These are phyloP conservation scores for Rotaria socialis DNA, from an alignment of 2,888 invertebrate genomes.

Conservation along the genomic window DNA sequence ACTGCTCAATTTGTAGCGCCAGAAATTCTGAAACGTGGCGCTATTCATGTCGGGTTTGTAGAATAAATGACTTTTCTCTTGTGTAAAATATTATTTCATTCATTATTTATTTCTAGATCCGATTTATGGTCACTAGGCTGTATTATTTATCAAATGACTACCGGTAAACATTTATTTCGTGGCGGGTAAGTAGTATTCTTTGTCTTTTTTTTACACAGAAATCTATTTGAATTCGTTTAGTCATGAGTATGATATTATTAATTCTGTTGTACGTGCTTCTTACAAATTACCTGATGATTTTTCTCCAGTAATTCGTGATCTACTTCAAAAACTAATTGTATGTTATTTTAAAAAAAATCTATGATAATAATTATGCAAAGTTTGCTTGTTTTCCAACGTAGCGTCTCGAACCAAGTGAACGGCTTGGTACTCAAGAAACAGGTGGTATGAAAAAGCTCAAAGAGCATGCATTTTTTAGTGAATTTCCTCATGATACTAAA, in stretches of 20 bases:
- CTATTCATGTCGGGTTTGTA: conserved; percentile 51
- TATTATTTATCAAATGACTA: conserved; percentile 91
- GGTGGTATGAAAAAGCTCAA: conserved; percentile 65
- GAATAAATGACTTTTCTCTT: not conserved
- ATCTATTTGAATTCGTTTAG: conserved; percentile 57
- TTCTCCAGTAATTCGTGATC: conserved; percentile 38
- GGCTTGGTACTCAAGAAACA: conserved; percentile 71
- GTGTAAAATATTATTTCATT: not conserved
- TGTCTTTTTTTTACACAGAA: too few relatives aligned
- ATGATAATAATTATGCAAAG: too few relatives aligned
- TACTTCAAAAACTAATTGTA: not conserved
- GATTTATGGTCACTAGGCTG: conserved; percentile 97
- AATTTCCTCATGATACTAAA: conserved; percentile 50
- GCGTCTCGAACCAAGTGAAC: conserved; percentile 71
- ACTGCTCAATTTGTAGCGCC: conserved; percentile 98
- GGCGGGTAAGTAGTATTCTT: conserved; percentile 63
- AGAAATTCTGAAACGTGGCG: conserved; percentile 71
- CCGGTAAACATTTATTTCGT: conserved; percentile 84
- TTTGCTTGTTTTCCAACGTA: conserved; percentile 48
- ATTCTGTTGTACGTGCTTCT: conserved; percentile 82
- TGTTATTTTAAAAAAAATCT: not conserved
- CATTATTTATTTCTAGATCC: conserved; percentile 59
- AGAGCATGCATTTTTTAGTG: conserved; percentile 78
- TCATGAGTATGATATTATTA: conserved; percentile 90
- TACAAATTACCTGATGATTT: conserved; percentile 90